These are phyloP conservation scores for Thera britannica DNA, from an alignment of 2,888 invertebrate genomes.

Conservation along the genomic window DNA sequence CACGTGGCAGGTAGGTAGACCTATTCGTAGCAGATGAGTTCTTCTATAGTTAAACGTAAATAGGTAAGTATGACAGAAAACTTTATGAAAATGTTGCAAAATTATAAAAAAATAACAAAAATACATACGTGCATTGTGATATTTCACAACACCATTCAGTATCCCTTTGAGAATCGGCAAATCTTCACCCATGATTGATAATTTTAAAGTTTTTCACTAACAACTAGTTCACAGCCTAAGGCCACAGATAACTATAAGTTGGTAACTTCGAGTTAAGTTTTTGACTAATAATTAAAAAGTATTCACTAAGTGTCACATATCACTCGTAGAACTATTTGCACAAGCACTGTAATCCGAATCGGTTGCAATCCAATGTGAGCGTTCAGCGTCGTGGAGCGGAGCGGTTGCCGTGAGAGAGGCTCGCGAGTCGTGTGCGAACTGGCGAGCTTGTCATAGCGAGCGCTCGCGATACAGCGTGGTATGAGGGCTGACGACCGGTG, in stretches of 20 bases:
- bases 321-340: conserved; percentile 59
- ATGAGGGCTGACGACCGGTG: conserved; percentile 83
- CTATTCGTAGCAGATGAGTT: too few species aligned
- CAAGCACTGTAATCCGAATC: conserved; percentile 79
- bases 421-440: conserved; percentile 66
- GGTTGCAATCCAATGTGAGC: conserved; percentile 67
- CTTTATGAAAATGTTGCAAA: conserved; percentile 7
- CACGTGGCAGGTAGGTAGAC: neutral
- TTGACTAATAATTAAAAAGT: conserved; percentile 59
- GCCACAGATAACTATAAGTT: conserved; percentile 74
- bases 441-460: conserved; percentile 76
- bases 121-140: conserved; percentile 97
- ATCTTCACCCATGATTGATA: conserved; percentile 92
- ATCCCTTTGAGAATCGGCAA: conserved; percentile 96
- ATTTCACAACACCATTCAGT: conserved; percentile 95
- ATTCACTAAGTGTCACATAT: conserved; percentile 71
- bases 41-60: neutral
- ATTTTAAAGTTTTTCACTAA: conserved; percentile 78
- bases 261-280: conserved; percentile 74
- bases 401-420: conserved; percentile 48
- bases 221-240: conserved; percentile 80
- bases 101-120: conserved; percentile 40
- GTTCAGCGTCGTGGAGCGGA: conserved; percentile 19
- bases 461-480: conserved; percentile 51
- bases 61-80: conserved; percentile 7